Evolutionary conservation across 2,797 vertebrate genomes (phyloP).

Genomic region (Periophthalmus magnuspinnatus): DNA sequence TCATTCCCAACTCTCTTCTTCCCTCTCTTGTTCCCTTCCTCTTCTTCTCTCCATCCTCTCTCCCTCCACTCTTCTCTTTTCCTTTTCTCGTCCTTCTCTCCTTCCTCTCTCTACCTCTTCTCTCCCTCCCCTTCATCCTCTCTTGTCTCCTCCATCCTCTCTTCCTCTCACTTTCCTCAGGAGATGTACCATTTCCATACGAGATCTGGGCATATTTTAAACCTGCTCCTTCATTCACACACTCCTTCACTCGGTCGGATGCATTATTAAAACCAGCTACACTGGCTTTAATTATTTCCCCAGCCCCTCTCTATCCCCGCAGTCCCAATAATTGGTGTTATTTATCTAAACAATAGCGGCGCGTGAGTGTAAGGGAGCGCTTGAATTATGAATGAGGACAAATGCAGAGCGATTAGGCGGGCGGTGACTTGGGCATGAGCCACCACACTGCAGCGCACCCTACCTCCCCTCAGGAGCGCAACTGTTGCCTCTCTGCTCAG

Average conservation of each 20-base stretch:
- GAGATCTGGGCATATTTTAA: constrained; percentile 57
- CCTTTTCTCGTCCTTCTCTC: background rate
- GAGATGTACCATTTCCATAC: constrained; percentile 63
- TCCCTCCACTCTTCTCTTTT: background rate
- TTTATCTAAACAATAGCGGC: constrained; percentile 78
- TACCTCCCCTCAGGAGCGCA: constrained; percentile 47
- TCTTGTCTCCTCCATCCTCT: too few species aligned
- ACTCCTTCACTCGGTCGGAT: constrained; percentile 57
- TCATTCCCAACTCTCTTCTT: background rate
- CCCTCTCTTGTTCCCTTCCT: background rate
- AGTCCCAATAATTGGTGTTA: constrained; percentile 75
- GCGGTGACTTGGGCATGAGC: constrained; percentile 62
- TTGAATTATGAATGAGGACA: constrained; percentile 81
- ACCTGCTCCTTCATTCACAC: constrained; percentile 68
- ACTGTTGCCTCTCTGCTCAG: constrained; percentile 58
- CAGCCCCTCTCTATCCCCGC: constrained; percentile 51
- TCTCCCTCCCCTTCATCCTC: background rate
- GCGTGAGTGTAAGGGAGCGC: constrained; percentile 54
- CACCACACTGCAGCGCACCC: constrained; percentile 43
- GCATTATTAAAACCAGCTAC: constrained; percentile 71
- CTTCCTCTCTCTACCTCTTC: background rate
- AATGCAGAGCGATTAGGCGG: constrained; percentile 72
- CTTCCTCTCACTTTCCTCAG: constrained; percentile 12
- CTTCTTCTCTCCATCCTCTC: background rate
- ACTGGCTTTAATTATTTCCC: constrained; percentile 68